Evolutionary conservation across 2,113 vertebrate species (phyloP).

Genomic region (Vulpes vulpes): DNA sequence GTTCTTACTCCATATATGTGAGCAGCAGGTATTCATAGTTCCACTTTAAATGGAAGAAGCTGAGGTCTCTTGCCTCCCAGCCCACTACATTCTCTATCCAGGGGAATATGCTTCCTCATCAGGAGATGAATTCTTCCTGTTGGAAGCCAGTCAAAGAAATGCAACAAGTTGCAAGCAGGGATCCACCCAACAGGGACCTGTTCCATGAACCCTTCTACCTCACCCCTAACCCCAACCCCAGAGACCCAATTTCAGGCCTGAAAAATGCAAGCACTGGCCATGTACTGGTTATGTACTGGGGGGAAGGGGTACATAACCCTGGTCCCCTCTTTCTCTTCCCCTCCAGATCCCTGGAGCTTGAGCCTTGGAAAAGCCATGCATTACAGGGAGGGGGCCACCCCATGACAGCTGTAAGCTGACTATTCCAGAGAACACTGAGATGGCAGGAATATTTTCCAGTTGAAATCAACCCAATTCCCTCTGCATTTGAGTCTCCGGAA

Average conservation of each 20-base stretch:
- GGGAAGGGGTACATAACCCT: slow-evolving; percentile 19
- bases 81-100: slow-evolving; percentile 42
- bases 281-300: neutral
- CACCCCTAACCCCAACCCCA: neutral
- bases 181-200: slow-evolving; percentile 3
- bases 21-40: neutral
- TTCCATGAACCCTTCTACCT: slow-evolving; percentile 18
- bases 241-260: slow-evolving; percentile 58
- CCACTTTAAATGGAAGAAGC: slow-evolving; percentile 60
- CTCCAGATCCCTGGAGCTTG: slow-evolving; percentile 71
- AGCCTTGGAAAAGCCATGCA: slow-evolving; percentile 74
- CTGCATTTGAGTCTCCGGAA: slow-evolving; percentile 82
- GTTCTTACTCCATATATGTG: slow-evolving; percentile 27
- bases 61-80: slow-evolving; percentile 26
- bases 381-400: slow-evolving; percentile 76
- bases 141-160: slow-evolving; percentile 66
- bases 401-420: slow-evolving; percentile 77
- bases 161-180: slow-evolving; percentile 58
- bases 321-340: slow-evolving; percentile 44
- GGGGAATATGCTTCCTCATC: neutral
- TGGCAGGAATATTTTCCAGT: slow-evolving; percentile 80
- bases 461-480: slow-evolving; percentile 84
- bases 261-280: slow-evolving; percentile 65
- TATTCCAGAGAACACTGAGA: slow-evolving; percentile 82
- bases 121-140: slow-evolving; percentile 66